Evolutionary conservation across 2,888 invertebrate species (phyloP).

Genomic region (Siphlonurus alternatus): DNA sequence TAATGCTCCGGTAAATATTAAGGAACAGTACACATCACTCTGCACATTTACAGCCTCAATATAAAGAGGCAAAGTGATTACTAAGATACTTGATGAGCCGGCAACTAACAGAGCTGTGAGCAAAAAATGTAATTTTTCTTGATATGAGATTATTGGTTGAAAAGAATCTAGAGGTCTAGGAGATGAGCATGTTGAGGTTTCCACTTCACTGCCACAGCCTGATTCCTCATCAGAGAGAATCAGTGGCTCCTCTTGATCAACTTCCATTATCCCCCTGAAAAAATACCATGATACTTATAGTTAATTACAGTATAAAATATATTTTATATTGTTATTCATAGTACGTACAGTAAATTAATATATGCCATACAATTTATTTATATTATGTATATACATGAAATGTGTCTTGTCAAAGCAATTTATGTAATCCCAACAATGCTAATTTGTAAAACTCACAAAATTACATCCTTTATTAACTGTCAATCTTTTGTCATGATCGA

Average conservation of each 20-base stretch:
- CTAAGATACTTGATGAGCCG: constrained; percentile 28
- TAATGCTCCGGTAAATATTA: constrained; percentile 19
- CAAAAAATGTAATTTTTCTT: background rate
- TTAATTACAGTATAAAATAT: too few relatives aligned
- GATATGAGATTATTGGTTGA: background rate
- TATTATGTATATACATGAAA: too few relatives aligned
- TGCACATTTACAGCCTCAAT: constrained; percentile 25
- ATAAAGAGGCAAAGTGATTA: constrained; percentile 35
- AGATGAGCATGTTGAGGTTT: background rate
- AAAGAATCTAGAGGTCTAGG: background rate
- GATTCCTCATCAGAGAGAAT: constrained; percentile 1
- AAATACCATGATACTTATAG: background rate
- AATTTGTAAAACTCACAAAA: too few relatives aligned
- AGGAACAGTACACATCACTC: constrained; percentile 25
- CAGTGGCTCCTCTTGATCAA: constrained; percentile 7
- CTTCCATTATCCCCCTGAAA: constrained; percentile 3
- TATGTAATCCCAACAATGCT: too few relatives aligned
- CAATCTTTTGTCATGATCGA: too few relatives aligned
- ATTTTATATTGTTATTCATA: too few relatives aligned
- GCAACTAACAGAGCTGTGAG: background rate
- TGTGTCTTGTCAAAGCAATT: too few relatives aligned
- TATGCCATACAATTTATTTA: too few relatives aligned
- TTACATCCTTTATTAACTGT: too few relatives aligned
- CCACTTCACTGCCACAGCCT: constrained; percentile 2
- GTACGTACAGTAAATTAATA: too few relatives aligned